phyloP scores from a whole-genome alignment of 2,797 vertebrate genomes.

The Potorous gilbertii region DNA sequence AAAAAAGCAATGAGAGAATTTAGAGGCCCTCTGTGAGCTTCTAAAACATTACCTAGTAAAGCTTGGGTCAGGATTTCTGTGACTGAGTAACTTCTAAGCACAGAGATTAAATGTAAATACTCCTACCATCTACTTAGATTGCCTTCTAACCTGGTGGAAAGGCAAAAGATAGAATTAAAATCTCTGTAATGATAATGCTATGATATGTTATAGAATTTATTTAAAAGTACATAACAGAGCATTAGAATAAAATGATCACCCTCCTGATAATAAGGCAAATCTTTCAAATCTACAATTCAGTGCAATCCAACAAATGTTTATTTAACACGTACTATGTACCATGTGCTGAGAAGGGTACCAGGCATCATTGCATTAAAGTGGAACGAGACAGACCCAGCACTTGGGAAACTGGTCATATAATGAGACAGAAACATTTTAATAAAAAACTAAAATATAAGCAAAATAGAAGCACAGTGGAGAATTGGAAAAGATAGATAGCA shows the following conservation, averaged over 20 bases:
- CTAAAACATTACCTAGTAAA: background rate
- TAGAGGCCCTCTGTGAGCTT: background rate
- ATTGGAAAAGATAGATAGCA: background rate
- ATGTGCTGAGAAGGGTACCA: background rate
- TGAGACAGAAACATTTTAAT: background rate
- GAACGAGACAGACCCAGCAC: background rate
- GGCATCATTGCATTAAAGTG: background rate
- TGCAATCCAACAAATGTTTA: background rate
- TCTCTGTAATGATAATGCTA: background rate
- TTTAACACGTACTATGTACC: background rate
- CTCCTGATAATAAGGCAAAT: background rate
- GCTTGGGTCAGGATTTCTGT: background rate
- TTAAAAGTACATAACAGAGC: background rate
- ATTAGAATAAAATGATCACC: background rate
- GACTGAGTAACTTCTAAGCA: accelerated
- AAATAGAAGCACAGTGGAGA: background rate
- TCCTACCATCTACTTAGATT: background rate
- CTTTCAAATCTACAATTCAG: background rate
- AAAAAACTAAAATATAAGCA: background rate
- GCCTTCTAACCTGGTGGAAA: background rate
- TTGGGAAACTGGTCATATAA: background rate
- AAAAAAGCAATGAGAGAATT: constrained; percentile 24
- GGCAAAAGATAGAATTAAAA: background rate
- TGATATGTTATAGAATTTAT: background rate
- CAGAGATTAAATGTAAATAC: background rate